Base-by-base conservation (phyloP, 2,888 invertebrate species). In the Epirrita christyi region DNA sequence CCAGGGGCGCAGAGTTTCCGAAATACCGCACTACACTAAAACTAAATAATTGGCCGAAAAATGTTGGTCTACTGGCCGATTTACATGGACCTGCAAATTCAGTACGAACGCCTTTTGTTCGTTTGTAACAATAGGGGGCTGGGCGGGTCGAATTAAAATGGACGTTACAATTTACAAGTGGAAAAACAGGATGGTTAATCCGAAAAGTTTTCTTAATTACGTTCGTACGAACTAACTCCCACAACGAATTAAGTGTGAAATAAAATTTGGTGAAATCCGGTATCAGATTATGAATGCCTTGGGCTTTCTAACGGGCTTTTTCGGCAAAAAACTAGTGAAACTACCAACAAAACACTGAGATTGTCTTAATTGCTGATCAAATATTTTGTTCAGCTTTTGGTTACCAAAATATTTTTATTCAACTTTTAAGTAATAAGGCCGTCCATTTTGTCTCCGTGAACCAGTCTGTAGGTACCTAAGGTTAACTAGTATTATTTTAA, bases 121-220 rank as follows among this genome's bases (percentile, higher is more conserved):
- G 55, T 41, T 8, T 1, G 37, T 3, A 37, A 41, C 53, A 57
- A 66, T 64, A 63, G 70, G 72, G 71, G 67, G 67, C 58, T n/a
- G n/a, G 61, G 59, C 36, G 67, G 79, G 14, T 69, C 84, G 65
- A 37, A 51, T 56, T 71, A 69, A 13, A 59, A 38, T 78, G 85
- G 87, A 57, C 67, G 69, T 68, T 67, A 69, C 75, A 75, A 76
- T 68, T 68, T 67, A 69, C 75, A 75, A 76, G 78, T 83, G 81
- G 87, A 86, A 89, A 90, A 89, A 89, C 87, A 83, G 80, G 77
- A 77, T 71, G 74, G 80, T 84, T 91, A 91, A 91, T 90, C 85
- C 81, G 79, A 86, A 91, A 91, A 91, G 79, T 91, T 91, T 86
- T 80, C 82, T 81, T 91, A 91, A 91, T 91, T 90, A 88, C 82